phyloP scores from a whole-genome alignment of 1,140 invertebrate genomes.

The Contarinia nasturtii region DNA sequence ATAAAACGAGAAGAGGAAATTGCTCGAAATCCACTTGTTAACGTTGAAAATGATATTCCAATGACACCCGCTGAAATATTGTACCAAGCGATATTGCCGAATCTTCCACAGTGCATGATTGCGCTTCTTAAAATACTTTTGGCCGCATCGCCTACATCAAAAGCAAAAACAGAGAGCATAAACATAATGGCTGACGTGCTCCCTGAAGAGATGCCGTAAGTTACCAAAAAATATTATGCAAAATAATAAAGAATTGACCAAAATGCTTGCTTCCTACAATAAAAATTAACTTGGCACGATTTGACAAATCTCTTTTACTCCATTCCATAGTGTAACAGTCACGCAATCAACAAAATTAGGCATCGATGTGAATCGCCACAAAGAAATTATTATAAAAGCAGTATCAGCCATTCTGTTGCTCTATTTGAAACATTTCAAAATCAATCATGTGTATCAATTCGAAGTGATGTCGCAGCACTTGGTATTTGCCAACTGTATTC shows the following conservation, averaged over 20 bases:
- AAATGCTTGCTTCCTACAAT: too few species aligned
- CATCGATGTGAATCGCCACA: constrained; percentile 95
- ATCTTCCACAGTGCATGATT: constrained; percentile 93
- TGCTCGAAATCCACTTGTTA: constrained; percentile 54
- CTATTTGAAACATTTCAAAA: constrained; percentile 92
- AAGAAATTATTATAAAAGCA: constrained; percentile 97
- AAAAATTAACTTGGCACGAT: too few species aligned
- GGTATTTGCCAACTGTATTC: constrained; percentile 98
- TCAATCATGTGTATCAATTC: constrained; percentile 99
- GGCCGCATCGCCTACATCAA: constrained; percentile 92
- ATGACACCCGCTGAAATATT: constrained; percentile 70
- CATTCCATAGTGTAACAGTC: constrained; percentile 56
- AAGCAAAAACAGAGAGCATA: constrained; percentile 94
- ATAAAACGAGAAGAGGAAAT: constrained; percentile 69
- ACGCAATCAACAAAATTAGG: constrained; percentile 93
- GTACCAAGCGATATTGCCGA: constrained; percentile 81
- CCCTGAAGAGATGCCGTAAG: constrained; percentile 86
- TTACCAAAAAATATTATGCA: constrained; percentile 7
- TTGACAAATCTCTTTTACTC: neutral
- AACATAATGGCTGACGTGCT: constrained; percentile 96
- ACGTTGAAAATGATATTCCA: constrained; percentile 48
- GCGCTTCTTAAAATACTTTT: constrained; percentile 90
- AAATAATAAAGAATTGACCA: constrained; percentile 3
- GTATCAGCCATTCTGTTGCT: constrained; percentile 86
- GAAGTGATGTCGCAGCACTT: constrained; percentile 98